Base-by-base conservation (phyloP, 2,113 vertebrate genomes). In the Anthoscopus minutus region DNA sequence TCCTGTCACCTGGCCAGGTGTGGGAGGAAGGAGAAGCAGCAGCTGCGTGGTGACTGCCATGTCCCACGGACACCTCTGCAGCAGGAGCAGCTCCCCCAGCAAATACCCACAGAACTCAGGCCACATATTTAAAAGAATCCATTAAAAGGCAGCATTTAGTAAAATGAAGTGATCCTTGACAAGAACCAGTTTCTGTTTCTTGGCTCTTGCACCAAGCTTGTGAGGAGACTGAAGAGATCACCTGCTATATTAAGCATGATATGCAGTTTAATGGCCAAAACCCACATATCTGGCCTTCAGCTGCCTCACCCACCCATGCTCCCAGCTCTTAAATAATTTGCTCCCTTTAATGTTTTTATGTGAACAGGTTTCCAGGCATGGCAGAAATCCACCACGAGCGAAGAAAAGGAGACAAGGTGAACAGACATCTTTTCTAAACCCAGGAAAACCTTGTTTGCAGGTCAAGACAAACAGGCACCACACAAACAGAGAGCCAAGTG, bases 191-290 rank as follows among this genome's bases (percentile, higher is more conserved):
- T 80, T 86, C 82, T 42, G 7, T 76, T 84, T 72, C 74, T 94
- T 94, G 91, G 91, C 91, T 95, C 66, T 76, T 38, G 19, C 12
- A 1, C 61, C 10, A 14, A 37, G 20, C 38, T 84, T 69, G 48
- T 13, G 76, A 56, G 42, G 89, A 92, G 24, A 33, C 28, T 89
- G 74, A 87, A 94, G 89, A 35, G 47, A 50, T 73, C 87, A 77
- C 87, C 89, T 89, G 87, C 93, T 95, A 77, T 91, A 86, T 86
- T 93, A 80, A 93, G 67, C 47, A 70, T 14, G 58, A 93, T 50
- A 54, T 53, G 73, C 78, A 84, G 70, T 30, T 81, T 76, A 87
- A 89, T 80, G 70, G 93, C 78, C 89, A 89, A 73, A 94, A 31
- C 42, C 24, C 8, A 4, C 81, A 47, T 9, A 14, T 40, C 51